Base-by-base conservation (phyloP, 2,888 invertebrate species). In the Monopis laevigella region DNA sequence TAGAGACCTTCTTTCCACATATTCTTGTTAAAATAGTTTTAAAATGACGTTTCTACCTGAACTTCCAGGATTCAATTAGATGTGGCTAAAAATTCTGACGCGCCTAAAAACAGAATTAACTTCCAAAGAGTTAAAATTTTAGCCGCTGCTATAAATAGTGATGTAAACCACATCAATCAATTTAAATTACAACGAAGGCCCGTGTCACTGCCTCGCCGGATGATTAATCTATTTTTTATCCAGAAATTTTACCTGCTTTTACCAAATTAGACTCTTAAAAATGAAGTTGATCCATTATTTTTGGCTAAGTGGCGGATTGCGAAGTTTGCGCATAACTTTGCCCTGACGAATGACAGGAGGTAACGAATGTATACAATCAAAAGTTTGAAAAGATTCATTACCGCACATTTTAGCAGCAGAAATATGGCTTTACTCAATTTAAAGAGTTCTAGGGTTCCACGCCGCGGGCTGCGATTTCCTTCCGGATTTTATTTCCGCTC, bases 331-430 rank as follows among this genome's bases (percentile, higher is more conserved):
- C 59, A 52, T 63, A 57, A 64, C 62, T 58, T 64, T 62, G 59
- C 54, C 60, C 58, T 70, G 71, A 71, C 66, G 66, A 65, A 70
- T 68, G 57, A 61, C 55, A 55, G 55, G 53, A 58, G 56, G 65
- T 72, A 67, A 73, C 70, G 65, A 71, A 75, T 74, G 70, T 68
- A 66, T 66, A 68, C 66, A 71, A 73, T 75, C 72, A 73, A 70
- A 75, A 75, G 71, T 74, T 75, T 56, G 64, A 54, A 63, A 62
- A 74, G 72, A 73, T 73, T 73, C 67, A 74, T 72, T 63, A 67
- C 67, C 61, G 55, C 60, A 64, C 67, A 68, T 67, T 66, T 63
- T 54, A 50, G 11, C 40, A 39, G 44, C 58, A 60, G 67, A 73
- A 70, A 68, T 67, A 69, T 68, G 64, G 65, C 65, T 59, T 40